Conservation (phyloP, 2,113 vertebrate genomes). For the Pardalotus punctatus region DNA sequence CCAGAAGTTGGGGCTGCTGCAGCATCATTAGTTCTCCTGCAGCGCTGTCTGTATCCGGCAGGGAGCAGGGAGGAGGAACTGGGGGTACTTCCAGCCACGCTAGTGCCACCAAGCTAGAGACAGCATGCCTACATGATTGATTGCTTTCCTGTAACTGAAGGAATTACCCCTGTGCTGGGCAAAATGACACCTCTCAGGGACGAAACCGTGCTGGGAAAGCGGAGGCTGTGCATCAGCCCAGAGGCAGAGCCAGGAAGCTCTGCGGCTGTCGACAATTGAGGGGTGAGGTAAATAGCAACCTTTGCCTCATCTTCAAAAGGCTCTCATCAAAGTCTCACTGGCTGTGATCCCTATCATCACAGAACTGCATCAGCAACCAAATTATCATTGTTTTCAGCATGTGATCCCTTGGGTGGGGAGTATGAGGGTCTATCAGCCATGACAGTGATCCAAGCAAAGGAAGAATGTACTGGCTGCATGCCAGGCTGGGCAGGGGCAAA, state of each 20-base stretch:
- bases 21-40: neutral
- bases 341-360: neutral
- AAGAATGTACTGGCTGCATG: neutral
- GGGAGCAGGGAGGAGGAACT: neutral
- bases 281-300: neutral
- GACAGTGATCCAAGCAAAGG: neutral
- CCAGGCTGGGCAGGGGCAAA: neutral
- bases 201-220: rapidly evolving
- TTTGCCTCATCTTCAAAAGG: neutral
- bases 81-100: neutral
- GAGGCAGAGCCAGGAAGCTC: neutral
- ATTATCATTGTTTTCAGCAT: neutral
- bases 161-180: neutral
- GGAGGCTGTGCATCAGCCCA: neutral
- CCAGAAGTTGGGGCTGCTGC: constrained; percentile 17
- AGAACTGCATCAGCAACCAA: neutral
- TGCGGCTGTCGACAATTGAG: neutral
- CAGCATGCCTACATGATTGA: neutral
- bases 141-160: neutral
- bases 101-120: neutral
- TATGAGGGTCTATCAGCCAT: neutral
- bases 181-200: neutral
- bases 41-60: rapidly evolving
- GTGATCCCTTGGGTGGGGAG: neutral
- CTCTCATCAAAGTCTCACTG: neutral